A percentile compares a stretch with the other conserved stretches of the same genome.
phyloP scores from a whole-genome alignment of 2,113 vertebrate species.

The Zapus hudsonius region DNA sequence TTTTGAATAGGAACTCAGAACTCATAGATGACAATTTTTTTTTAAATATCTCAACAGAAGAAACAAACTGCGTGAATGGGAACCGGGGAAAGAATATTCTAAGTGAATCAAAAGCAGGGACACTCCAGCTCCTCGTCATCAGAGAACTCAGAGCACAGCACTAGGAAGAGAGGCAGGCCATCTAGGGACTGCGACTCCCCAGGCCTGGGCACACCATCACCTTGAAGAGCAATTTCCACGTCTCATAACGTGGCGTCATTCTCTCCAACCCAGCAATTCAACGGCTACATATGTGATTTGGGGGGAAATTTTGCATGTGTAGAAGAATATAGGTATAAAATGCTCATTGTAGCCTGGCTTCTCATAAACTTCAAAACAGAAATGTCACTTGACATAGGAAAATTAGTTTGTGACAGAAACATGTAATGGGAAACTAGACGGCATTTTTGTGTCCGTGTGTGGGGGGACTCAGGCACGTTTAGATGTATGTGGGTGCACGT shows the following conservation, averaged over 20 bases:
- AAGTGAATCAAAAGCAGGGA: neutral
- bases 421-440: neutral
- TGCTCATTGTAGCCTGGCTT: neutral
- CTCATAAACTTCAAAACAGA: neutral
- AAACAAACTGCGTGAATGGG: neutral
- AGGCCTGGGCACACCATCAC: too few species aligned
- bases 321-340: neutral
- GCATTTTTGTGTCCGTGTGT: too few species aligned
- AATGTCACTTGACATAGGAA: too few species aligned
- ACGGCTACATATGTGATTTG: neutral
- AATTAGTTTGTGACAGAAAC: neutral
- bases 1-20: slow-evolving; percentile 12
- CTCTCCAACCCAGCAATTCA: neutral
- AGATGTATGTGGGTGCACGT: too few species aligned
- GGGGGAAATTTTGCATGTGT: neutral
- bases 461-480: too few species aligned
- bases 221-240: too few species aligned
- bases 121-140: neutral
- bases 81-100: neutral
- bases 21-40: neutral
- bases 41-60: neutral
- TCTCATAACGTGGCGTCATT: too few species aligned
- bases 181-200: too few species aligned
- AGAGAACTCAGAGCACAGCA: too few species aligned
- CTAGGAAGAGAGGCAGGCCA: neutral